Evolutionary conservation across 2,113 vertebrate species (phyloP).

Genomic region (Carettochelys insculpta): DNA sequence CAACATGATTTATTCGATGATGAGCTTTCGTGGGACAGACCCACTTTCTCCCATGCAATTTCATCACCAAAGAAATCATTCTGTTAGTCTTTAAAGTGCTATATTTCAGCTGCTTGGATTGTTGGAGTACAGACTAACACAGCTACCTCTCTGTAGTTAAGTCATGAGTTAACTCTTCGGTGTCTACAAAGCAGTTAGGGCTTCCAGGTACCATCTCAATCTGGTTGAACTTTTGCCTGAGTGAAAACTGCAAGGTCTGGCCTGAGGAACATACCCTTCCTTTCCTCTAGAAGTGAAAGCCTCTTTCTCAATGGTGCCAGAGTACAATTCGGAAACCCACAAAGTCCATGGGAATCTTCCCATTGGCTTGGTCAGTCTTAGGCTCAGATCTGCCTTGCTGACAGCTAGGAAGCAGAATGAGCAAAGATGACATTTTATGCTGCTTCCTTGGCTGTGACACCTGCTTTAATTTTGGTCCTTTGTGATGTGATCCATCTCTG

Average conservation of each 20-base stretch:
- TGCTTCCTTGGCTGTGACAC: neutral
- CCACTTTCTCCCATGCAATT: too few species aligned
- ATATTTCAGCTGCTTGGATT: too few species aligned
- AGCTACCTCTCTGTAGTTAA: too few species aligned
- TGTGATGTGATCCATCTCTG: neutral
- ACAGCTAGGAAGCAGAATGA: neutral
- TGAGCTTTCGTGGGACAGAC: too few species aligned
- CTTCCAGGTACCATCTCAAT: neutral
- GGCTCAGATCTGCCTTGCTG: neutral
- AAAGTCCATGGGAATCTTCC: neutral
- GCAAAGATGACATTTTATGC: neutral
- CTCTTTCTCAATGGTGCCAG: neutral
- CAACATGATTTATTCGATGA: too few species aligned
- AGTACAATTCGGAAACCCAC: too few species aligned
- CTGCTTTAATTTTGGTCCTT: neutral
- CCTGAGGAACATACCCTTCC: accelerated
- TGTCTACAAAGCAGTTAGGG: neutral
- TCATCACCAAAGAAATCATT: too few species aligned
- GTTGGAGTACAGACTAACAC: too few species aligned
- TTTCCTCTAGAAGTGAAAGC: neutral
- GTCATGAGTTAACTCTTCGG: neutral
- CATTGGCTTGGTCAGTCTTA: neutral
- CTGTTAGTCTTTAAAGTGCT: too few species aligned
- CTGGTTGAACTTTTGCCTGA: neutral
- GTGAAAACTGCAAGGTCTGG: accelerated